Percentiles rank a stretch among this genome's conserved stretches.
Conservation (phyloP, 2,888 invertebrate genomes). For the Urechis unicinctus region DNA sequence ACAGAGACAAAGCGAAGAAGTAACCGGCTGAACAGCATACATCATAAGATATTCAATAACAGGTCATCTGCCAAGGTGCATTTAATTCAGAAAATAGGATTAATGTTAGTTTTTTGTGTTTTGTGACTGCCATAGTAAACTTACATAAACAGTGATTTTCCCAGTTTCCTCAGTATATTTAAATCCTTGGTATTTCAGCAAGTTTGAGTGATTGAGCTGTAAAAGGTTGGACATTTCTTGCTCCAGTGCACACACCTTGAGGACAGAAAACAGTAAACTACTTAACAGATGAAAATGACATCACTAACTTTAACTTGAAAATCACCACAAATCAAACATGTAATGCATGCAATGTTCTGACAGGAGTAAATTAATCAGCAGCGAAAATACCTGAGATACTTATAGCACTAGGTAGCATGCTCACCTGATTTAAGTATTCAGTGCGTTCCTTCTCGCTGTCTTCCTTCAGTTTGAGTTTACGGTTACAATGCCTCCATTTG, state of each 20-base stretch:
- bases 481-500: conserved; percentile 33
- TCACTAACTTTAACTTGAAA: too few species aligned
- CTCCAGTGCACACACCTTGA: conserved; percentile 64
- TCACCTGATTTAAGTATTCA: conserved; percentile 43
- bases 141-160: conserved; percentile 57
- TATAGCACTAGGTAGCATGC: too few species aligned
- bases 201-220: conserved; percentile 65
- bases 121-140: conserved; percentile 32
- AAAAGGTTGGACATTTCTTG: conserved; percentile 70
- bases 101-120: not conserved
- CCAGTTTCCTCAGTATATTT: conserved; percentile 57
- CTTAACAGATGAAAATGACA: too few species aligned
- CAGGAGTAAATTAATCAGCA: too few species aligned
- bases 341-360: too few species aligned
- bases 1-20: not conserved
- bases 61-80: too few species aligned
- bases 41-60: too few species aligned
- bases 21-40: too few species aligned
- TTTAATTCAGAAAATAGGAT: too few species aligned
- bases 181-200: conserved; percentile 67
- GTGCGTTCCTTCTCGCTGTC: conserved; percentile 34
- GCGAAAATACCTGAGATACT: too few species aligned
- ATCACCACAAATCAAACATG: too few species aligned
- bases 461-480: conserved; percentile 27
- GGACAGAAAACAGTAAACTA: conserved; percentile 1